A percentile compares a stretch with the other conserved stretches of the same genome.
Evolutionary conservation across 2,113 vertebrate species (phyloP).

Genomic region (Apeltes quadracus): DNA sequence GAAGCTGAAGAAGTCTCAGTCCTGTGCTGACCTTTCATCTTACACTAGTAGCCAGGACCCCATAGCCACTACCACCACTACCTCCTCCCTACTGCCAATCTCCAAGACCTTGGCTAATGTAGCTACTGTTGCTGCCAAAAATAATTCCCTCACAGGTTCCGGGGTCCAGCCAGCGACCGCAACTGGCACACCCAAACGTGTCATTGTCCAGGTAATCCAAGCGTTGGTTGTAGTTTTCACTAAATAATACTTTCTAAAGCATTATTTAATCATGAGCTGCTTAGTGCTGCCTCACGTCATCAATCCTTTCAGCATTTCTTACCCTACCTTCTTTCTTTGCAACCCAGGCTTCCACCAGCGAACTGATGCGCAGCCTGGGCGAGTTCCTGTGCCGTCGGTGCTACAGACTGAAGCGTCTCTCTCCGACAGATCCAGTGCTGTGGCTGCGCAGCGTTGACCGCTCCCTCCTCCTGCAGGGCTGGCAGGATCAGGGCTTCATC

Average conservation of each 20-base stretch:
- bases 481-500: conserved; percentile 84
- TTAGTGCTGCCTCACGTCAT: neutral
- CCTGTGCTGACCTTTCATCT: conserved; percentile 89
- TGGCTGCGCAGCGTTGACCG: conserved; percentile 81
- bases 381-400: conserved; percentile 83
- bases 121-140: conserved; percentile 76
- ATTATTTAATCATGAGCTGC: neutral
- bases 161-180: conserved; percentile 71
- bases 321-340: neutral
- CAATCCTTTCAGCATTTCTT: neutral
- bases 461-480: conserved; percentile 80
- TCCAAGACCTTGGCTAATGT: conserved; percentile 84
- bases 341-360: conserved; percentile 78
- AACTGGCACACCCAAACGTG: conserved; percentile 88
- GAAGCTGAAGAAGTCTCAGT: conserved; percentile 92
- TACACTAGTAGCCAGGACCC: conserved; percentile 81
- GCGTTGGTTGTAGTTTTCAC: neutral
- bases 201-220: conserved; percentile 85
- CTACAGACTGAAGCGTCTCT: conserved; percentile 79
- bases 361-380: conserved; percentile 79
- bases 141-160: conserved; percentile 75
- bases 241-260: neutral
- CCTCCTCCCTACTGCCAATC: conserved; percentile 75
- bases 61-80: conserved; percentile 67
- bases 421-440: conserved; percentile 77